Percentiles rank a stretch among this genome's conserved stretches.
These are phyloP conservation scores for Oenanthe melanoleuca DNA, from an alignment of 2,113 vertebrate genomes.

Conservation along the genomic window DNA sequence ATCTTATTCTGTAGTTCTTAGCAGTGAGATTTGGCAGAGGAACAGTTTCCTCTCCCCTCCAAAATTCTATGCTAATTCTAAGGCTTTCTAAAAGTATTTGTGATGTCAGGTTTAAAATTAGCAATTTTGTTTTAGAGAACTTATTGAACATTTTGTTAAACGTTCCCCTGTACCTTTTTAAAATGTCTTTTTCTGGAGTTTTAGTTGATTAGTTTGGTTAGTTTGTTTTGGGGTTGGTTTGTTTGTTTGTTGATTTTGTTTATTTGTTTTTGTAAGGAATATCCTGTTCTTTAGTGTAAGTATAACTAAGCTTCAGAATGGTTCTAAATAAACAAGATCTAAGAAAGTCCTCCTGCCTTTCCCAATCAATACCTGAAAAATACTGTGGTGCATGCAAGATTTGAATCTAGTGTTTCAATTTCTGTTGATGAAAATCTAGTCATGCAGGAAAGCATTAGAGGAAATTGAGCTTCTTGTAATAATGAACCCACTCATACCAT, in stretches of 20 bases:
- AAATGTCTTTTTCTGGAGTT: background rate
- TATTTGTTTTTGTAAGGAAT: background rate
- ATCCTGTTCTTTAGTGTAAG: background rate
- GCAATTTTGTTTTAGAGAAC: background rate
- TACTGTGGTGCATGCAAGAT: background rate
- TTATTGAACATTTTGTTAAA: background rate
- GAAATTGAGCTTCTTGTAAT: background rate
- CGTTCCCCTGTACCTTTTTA: background rate
- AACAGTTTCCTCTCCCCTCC: background rate
- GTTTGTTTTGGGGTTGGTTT: background rate
- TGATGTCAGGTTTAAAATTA: background rate
- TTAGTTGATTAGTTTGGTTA: background rate
- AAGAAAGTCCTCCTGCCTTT: background rate
- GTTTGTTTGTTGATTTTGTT: background rate
- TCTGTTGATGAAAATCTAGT: background rate
- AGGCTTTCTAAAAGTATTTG: background rate
- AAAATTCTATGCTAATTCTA: background rate
- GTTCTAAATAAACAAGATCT: background rate
- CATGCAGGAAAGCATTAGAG: background rate
- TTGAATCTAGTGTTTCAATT: background rate
- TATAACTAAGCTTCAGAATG: background rate
- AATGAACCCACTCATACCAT: background rate
- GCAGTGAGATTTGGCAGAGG: background rate
- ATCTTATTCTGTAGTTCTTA: background rate
- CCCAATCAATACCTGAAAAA: background rate